These are phyloP conservation scores for Cataglyphis albicans DNA, from an alignment of 2,888 invertebrate genomes.

Conservation along the genomic window DNA sequence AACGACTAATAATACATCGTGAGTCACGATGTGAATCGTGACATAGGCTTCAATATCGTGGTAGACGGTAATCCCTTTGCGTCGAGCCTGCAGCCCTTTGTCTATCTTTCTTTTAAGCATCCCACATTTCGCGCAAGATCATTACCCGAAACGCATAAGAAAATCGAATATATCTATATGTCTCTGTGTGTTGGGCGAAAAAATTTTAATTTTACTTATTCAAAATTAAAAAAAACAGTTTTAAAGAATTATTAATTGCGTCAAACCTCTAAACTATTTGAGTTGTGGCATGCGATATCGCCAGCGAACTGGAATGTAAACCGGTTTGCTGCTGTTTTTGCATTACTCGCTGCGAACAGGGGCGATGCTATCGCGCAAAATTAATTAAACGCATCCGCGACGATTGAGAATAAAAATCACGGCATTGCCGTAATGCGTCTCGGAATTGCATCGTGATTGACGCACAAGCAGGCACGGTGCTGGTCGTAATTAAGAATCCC, in stretches of 20 bases:
- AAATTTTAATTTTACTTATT: background rate
- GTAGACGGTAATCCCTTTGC: slow-evolving; percentile 29
- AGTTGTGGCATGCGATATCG: background rate
- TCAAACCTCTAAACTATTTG: background rate
- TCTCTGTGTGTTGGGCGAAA: background rate
- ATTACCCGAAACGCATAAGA: background rate
- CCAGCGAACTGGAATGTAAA: background rate
- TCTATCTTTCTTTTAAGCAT: background rate
- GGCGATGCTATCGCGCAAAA: slow-evolving; percentile 42
- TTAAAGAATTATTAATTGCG: slow-evolving; percentile 15
- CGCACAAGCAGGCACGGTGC: background rate
- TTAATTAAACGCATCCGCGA: slow-evolving; percentile 38
- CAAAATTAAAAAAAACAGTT: background rate
- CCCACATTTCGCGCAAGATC: background rate
- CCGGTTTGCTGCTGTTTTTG: slow-evolving; percentile 52
- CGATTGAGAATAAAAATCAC: slow-evolving; percentile 37
- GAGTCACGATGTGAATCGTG: slow-evolving; percentile 75
- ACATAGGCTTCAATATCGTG: slow-evolving; percentile 71
- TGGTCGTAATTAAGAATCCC: slow-evolving; percentile 43
- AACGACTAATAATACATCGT: slow-evolving; percentile 74
- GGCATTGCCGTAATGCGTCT: background rate
- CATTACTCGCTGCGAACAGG: slow-evolving; percentile 35
- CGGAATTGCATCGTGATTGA: background rate
- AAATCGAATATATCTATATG: background rate
- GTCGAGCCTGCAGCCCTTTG: background rate